phyloP scores from a whole-genome alignment of 2,113 vertebrate species.

The Saguinus midas region DNA sequence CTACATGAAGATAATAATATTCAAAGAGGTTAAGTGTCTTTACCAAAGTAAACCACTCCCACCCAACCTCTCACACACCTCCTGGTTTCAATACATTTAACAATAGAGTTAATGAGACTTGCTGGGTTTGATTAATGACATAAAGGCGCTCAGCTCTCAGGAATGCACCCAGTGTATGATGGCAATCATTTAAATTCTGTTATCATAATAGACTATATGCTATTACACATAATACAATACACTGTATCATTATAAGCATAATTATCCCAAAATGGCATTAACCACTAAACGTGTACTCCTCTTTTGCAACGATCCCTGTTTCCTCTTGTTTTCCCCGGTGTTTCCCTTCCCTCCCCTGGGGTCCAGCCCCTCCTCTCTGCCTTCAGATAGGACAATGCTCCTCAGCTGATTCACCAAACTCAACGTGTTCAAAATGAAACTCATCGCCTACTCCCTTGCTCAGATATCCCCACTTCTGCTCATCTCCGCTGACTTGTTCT shows the following conservation, averaged over 20 bases:
- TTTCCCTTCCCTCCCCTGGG: background rate
- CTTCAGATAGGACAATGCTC: background rate
- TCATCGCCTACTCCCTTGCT: background rate
- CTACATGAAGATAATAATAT: background rate
- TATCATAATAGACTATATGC: background rate
- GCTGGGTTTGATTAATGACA: background rate
- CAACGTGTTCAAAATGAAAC: background rate
- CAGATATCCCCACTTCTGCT: background rate
- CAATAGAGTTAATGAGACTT: background rate
- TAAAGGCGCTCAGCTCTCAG: background rate
- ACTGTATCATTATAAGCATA: background rate
- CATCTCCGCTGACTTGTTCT: background rate
- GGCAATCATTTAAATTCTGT: background rate
- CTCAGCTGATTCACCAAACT: background rate
- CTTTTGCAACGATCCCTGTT: background rate
- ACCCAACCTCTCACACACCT: background rate
- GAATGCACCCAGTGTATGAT: background rate
- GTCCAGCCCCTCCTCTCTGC: background rate
- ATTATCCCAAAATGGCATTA: background rate
- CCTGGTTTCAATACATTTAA: background rate
- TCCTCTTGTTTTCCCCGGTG: background rate
- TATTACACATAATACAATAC: background rate
- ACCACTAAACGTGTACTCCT: background rate
- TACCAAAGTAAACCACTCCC: background rate
- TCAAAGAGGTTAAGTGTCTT: background rate